A percentile compares a stretch with the other conserved stretches of the same genome.
phyloP scores from a whole-genome alignment of 2,888 invertebrate species.

The Brachyopa scutellaris region DNA sequence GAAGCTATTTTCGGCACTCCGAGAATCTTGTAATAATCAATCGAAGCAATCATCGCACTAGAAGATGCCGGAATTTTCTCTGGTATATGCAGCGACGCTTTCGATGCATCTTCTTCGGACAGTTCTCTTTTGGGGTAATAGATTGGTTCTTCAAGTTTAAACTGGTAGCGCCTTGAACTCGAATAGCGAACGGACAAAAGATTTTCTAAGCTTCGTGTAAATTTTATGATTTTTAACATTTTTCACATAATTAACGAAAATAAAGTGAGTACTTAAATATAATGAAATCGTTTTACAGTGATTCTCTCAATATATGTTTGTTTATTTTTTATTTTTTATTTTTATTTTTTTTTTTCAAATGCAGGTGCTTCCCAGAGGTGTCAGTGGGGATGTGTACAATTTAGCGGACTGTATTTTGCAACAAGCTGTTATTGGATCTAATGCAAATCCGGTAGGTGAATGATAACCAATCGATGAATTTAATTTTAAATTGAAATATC shows the following conservation, averaged over 20 bases:
- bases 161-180: constrained; percentile 74
- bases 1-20: constrained; percentile 76
- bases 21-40: constrained; percentile 78
- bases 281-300: constrained; percentile 12
- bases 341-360: constrained; percentile 43
- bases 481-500: background rate
- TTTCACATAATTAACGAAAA: constrained; percentile 62
- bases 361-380: constrained; percentile 90
- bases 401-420: constrained; percentile 96
- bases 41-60: background rate
- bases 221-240: constrained; percentile 74
- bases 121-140: constrained; percentile 76
- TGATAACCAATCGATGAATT: background rate
- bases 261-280: constrained; percentile 27
- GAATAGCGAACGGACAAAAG: background rate
- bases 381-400: constrained; percentile 96
- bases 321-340: background rate
- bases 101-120: background rate
- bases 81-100: background rate
- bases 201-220: constrained; percentile 15
- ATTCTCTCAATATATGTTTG: background rate
- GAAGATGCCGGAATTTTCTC: background rate
- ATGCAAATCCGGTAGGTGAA: constrained; percentile 86
- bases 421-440: constrained; percentile 96
- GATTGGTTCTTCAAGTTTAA: constrained; percentile 74